Percentiles rank a stretch among this genome's conserved stretches.
Evolutionary conservation across 1,140 invertebrate genomes (phyloP).

Genomic region (Polyergus mexicanus): DNA sequence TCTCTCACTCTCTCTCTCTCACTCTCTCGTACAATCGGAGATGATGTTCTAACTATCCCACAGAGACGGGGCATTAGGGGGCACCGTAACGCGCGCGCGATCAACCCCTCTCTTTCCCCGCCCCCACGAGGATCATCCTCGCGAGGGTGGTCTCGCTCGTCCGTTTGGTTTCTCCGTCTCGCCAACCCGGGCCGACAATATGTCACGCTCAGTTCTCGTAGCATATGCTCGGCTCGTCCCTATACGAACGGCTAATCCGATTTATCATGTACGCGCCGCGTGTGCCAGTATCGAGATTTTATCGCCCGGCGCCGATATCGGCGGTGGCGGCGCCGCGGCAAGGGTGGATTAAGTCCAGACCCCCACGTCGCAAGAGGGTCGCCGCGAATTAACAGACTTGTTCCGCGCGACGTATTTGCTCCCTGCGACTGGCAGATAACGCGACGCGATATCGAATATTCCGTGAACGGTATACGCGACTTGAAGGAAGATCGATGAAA

Average conservation of each 20-base stretch:
- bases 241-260: conserved; percentile 79
- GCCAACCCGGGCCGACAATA: conserved; percentile 67
- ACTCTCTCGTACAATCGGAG: conserved; percentile 52
- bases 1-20: too few species aligned
- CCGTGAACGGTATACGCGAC: background rate
- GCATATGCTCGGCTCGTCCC: conserved; percentile 75
- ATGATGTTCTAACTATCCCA: conserved; percentile 84
- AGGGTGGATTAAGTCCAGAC: conserved; percentile 65
- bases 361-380: conserved; percentile 54
- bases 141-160: conserved; percentile 65
- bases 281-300: conserved; percentile 78
- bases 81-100: conserved; percentile 70
- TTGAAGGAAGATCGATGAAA: background rate
- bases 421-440: conserved; percentile 53
- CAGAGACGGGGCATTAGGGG: conserved; percentile 72
- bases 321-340: conserved; percentile 60
- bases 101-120: conserved; percentile 39
- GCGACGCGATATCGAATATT: conserved; percentile 8
- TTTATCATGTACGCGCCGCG: conserved; percentile 79
- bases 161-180: conserved; percentile 46
- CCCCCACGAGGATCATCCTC: conserved; percentile 57
- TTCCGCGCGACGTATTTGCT: conserved; percentile 76
- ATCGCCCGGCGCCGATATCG: conserved; percentile 77
- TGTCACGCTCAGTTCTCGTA: conserved; percentile 57
- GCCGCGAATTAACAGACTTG: conserved; percentile 79